These are phyloP conservation scores for Brachypteracias leptosomus DNA, from an alignment of 2,113 vertebrate species.

Conservation along the genomic window DNA sequence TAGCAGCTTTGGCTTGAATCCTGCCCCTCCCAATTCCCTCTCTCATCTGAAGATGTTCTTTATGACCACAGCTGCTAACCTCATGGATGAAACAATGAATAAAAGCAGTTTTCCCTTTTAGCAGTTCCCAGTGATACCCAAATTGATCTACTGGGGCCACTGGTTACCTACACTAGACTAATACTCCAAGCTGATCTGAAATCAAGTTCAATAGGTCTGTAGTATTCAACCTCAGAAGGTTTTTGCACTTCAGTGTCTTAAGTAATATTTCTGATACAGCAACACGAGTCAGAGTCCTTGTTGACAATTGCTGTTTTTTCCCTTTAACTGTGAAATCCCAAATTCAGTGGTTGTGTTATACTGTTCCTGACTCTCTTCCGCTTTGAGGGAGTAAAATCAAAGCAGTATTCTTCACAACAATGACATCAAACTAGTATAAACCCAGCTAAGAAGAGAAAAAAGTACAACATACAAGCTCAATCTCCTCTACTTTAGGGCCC, in stretches of 20 bases:
- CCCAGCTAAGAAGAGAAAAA: background rate
- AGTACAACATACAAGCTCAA: background rate
- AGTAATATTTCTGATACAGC: background rate
- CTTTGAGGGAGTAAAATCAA: background rate
- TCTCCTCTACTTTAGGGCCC: background rate
- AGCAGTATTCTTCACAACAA: background rate
- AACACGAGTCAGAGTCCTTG: background rate
- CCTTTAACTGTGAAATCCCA: background rate
- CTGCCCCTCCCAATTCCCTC: accelerated
- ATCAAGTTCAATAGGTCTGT: background rate
- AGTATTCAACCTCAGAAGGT: background rate
- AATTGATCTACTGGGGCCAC: background rate
- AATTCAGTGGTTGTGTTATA: background rate
- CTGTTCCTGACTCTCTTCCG: background rate
- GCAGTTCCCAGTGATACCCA: background rate
- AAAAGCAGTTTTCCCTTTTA: background rate
- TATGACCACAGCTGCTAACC: background rate
- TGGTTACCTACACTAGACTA: background rate
- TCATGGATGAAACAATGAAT: background rate
- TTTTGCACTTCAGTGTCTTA: background rate
- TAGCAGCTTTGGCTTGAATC: background rate
- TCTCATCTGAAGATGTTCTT: background rate
- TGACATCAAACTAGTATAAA: background rate
- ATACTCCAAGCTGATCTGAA: background rate
- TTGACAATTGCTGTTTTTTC: background rate